Conservation (phyloP, 2,113 vertebrate species). For the Chaenocephalus aceratus region DNA sequence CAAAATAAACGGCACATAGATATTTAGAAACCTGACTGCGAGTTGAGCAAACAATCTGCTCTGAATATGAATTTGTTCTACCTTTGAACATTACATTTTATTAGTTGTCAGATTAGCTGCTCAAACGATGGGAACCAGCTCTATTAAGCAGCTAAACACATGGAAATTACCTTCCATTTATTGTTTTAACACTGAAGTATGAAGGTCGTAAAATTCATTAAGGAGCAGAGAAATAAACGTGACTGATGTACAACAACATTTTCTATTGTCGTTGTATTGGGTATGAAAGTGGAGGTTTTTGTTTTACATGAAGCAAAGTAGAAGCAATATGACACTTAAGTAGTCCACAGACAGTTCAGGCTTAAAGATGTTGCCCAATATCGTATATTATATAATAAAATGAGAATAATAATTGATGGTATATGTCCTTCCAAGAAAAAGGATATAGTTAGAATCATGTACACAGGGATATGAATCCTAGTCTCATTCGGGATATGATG, state of each 20-base stretch:
- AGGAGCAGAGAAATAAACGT: background rate
- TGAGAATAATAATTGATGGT: too few relatives aligned
- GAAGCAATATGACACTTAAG: background rate
- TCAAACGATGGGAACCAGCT: conserved; percentile 31
- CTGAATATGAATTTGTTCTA: conserved; percentile 37
- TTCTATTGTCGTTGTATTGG: background rate
- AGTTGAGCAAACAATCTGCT: conserved; percentile 54
- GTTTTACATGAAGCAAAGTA: background rate
- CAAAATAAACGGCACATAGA: conserved; percentile 31
- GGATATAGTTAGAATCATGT: conserved; percentile 1
- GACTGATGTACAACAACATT: background rate
- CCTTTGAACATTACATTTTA: conserved; percentile 51
- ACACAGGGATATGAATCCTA: background rate
- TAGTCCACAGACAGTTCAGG: background rate
- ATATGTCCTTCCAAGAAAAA: too few relatives aligned
- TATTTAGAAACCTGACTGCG: conserved; percentile 47
- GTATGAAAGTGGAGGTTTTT: background rate
- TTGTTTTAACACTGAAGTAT: conserved; percentile 26
- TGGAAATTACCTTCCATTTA: conserved; percentile 34
- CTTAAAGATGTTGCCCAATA: conserved; percentile 12
- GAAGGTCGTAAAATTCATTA: conserved; percentile 37
- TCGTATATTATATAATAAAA: background rate
- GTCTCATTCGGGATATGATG: background rate
- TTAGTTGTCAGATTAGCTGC: conserved; percentile 53
- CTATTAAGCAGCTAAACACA: conserved; percentile 39